Conservation (phyloP, 2,888 invertebrate genomes). For the Nipponacmea schrenckii region DNA sequence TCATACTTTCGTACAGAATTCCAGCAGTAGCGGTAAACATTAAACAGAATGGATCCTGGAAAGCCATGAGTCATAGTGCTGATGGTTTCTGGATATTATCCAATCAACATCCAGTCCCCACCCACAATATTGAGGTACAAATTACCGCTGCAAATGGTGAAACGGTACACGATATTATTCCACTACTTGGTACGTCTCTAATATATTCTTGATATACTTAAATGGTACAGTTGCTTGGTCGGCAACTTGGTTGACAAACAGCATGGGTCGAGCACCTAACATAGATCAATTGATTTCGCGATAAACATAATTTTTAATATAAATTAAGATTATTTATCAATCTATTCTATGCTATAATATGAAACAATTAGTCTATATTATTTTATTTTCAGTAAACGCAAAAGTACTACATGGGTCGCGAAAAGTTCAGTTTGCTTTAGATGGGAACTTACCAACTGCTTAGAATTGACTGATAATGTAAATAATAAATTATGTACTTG, state of each 20-base stretch:
- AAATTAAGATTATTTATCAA: too few species aligned
- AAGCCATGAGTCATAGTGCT: slow-evolving; percentile 26
- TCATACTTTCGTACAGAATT: slow-evolving; percentile 29
- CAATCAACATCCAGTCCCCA: slow-evolving; percentile 32
- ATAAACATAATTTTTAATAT: too few species aligned
- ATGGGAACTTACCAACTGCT: background rate
- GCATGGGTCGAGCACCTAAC: too few species aligned
- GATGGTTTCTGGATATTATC: slow-evolving; percentile 45
- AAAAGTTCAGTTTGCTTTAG: slow-evolving; percentile 1
- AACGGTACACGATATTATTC: slow-evolving; percentile 30
- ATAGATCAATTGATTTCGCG: too few species aligned
- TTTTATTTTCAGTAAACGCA: background rate
- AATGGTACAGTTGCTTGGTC: too few species aligned
- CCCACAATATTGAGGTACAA: slow-evolving; percentile 26
- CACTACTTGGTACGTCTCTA: slow-evolving; percentile 34
- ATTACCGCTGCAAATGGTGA: slow-evolving; percentile 41
- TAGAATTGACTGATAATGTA: background rate
- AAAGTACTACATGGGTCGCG: background rate
- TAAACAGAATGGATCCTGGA: slow-evolving; percentile 31
- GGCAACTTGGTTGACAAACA: too few species aligned
- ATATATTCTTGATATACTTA: too few species aligned
- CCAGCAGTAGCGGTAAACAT: slow-evolving; percentile 39
- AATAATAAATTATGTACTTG: too few species aligned
- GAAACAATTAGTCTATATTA: too few species aligned
- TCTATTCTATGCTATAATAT: too few species aligned